phyloP scores from a whole-genome alignment of 2,113 vertebrate species.

The Eulacestoma nigropectus region DNA sequence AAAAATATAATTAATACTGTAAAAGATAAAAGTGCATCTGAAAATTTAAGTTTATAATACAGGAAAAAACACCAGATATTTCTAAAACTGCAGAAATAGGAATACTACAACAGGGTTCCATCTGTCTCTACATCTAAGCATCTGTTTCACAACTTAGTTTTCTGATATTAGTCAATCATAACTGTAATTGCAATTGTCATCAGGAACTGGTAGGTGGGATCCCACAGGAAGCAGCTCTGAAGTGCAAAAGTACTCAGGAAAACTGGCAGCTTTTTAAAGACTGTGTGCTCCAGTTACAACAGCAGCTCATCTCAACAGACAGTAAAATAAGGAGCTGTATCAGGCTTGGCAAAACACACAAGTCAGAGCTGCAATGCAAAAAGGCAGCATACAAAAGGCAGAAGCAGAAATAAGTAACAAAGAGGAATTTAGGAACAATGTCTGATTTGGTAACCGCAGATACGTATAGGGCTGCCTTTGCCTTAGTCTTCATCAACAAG shows the following conservation, averaged over 20 bases:
- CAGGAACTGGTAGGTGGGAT: background rate
- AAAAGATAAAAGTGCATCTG: background rate
- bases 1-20: background rate
- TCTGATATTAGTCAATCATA: background rate
- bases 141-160: background rate
- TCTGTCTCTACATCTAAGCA: background rate
- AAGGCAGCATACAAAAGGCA: background rate
- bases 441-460: background rate
- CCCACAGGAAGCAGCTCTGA: background rate
- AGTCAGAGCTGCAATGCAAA: background rate
- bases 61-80: background rate
- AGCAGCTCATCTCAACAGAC: background rate
- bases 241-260: background rate
- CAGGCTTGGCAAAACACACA: background rate
- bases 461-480: background rate
- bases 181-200: background rate
- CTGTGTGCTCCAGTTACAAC: background rate
- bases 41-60: background rate
- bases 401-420: background rate
- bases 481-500: background rate
- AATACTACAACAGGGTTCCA: background rate
- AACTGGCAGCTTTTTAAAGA: background rate
- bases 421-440: background rate
- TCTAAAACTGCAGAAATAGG: background rate
- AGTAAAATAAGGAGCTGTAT: background rate